These are phyloP conservation scores for Dinomys branickii DNA, from an alignment of 2,113 vertebrate species.

Conservation along the genomic window DNA sequence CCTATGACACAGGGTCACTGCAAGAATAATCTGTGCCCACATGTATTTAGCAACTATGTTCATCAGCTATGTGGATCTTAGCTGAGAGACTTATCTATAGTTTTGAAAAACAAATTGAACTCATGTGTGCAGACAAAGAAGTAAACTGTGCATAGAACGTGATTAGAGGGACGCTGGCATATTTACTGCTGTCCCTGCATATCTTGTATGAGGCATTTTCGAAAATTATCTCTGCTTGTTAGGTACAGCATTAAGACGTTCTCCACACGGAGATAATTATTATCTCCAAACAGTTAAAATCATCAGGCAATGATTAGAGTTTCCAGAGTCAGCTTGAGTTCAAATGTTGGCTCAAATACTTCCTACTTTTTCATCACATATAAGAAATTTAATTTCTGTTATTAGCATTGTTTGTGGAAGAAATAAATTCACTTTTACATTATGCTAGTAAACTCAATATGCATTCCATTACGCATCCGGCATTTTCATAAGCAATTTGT, in stretches of 20 bases:
- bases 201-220: neutral
- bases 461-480: neutral
- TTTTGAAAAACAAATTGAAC: neutral
- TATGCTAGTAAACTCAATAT: neutral
- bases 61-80: neutral
- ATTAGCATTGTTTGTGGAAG: neutral
- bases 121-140: neutral
- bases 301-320: neutral
- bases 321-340: neutral
- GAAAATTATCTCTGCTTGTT: neutral
- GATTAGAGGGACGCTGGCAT: neutral
- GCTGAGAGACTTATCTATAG: neutral
- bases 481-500: neutral
- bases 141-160: neutral
- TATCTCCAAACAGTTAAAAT: conserved; percentile 14
- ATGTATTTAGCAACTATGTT: neutral
- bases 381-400: neutral
- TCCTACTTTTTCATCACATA: neutral
- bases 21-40: neutral
- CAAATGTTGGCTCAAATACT: neutral
- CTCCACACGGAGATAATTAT: neutral
- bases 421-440: neutral
- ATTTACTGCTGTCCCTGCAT: neutral
- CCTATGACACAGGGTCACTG: neutral
- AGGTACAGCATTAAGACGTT: neutral